Evolutionary conservation across 2,888 invertebrate species (phyloP).

Genomic region (Coenonympha arcania): DNA sequence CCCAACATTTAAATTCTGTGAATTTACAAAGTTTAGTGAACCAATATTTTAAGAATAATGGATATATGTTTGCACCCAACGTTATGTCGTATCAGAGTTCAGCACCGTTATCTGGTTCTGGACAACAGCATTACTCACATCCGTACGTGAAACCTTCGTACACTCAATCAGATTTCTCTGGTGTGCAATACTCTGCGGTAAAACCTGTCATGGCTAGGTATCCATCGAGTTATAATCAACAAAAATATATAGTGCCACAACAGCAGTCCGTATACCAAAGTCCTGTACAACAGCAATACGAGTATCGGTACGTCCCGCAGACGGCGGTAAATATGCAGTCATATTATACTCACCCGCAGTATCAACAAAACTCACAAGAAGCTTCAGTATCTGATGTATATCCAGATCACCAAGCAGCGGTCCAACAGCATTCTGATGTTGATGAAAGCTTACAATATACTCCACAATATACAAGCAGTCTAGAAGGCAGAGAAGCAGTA

Average conservation of each 20-base stretch:
- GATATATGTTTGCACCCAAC: conserved; percentile 57
- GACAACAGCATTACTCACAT: conserved; percentile 54
- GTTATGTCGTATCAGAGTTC: conserved; percentile 50
- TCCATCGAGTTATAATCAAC: conserved; percentile 49
- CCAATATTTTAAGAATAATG: conserved; percentile 67
- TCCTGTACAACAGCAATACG: conserved; percentile 49
- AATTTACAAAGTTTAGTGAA: conserved; percentile 73
- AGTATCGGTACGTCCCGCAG: conserved; percentile 53
- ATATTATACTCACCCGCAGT: conserved; percentile 50
- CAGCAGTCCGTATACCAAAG: conserved; percentile 50
- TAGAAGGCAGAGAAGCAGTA: conserved; percentile 33
- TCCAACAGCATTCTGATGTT: conserved; percentile 26
- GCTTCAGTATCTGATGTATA: conserved; percentile 30
- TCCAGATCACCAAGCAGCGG: conserved; percentile 33
- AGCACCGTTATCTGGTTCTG: conserved; percentile 34
- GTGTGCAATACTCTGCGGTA: conserved; percentile 65
- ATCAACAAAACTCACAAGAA: conserved; percentile 43
- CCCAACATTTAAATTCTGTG: conserved; percentile 69
- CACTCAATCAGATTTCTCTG: conserved; percentile 60
- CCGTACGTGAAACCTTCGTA: conserved; percentile 60
- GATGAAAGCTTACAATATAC: conserved; percentile 35
- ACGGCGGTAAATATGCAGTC: conserved; percentile 39
- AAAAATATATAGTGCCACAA: conserved; percentile 45
- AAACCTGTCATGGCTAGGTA: conserved; percentile 69
- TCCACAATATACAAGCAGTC: conserved; percentile 36